Conservation (phyloP, 92 coral and sea anemone genomes). For the Blastomussa wellsi region DNA sequence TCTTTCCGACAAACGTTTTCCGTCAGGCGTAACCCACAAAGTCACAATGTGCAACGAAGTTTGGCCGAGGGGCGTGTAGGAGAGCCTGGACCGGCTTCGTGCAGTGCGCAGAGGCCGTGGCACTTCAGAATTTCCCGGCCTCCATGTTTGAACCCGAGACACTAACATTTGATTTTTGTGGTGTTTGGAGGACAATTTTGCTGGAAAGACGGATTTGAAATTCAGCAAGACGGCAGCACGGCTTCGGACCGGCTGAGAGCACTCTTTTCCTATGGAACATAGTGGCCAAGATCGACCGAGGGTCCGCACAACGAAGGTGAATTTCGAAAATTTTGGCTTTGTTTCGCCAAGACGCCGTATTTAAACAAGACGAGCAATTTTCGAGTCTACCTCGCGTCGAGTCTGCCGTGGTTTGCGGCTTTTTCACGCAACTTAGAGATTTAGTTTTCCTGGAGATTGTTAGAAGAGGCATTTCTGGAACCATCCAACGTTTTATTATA, state of each 20-base stretch:
- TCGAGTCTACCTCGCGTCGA: constrained; percentile 18
- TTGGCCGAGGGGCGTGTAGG: constrained; percentile 90
- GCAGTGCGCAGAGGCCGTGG: constrained; percentile 80
- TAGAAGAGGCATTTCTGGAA: constrained; percentile 31
- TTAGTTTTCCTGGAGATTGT: constrained; percentile 28
- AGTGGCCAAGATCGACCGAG: constrained; percentile 96
- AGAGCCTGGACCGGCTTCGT: constrained; percentile 83
- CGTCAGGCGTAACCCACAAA: constrained; percentile 6
- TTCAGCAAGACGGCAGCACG: constrained; percentile 79
- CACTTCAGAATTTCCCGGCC: constrained; percentile 78
- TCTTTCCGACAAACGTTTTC: background rate
- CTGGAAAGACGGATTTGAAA: constrained; percentile 66
- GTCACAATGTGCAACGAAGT: constrained; percentile 20
- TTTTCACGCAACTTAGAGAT: constrained; percentile 1
- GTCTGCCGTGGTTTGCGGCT: constrained; percentile 46
- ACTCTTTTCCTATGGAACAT: constrained; percentile 90
- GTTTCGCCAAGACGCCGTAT: constrained; percentile 88
- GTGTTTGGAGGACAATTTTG: constrained; percentile 72
- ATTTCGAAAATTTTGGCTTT: constrained; percentile 71
- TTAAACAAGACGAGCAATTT: constrained; percentile 69
- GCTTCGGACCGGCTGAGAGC: constrained; percentile 85
- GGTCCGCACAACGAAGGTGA: constrained; percentile 92
- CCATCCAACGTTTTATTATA: constrained; percentile 16
- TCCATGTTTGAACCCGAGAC: constrained; percentile 80
- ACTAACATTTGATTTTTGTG: constrained; percentile 88